phyloP scores from a whole-genome alignment of 2,797 vertebrate genomes.

The Acrossocheilus wenchowensis region DNA sequence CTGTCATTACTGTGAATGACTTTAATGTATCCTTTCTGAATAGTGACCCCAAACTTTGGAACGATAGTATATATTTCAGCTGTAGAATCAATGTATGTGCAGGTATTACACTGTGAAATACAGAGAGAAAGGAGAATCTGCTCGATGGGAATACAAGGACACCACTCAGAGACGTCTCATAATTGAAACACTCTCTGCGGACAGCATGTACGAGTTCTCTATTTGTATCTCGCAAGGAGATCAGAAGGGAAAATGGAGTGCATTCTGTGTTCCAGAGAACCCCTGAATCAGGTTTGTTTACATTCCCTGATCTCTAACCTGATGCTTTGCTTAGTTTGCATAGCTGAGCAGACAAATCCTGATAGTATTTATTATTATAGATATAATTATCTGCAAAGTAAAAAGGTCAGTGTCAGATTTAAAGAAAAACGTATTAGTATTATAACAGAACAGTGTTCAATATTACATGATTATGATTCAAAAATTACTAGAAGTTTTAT shows the following conservation, averaged over 20 bases:
- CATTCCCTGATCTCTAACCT: constrained; percentile 4
- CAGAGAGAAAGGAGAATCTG: constrained; percentile 95
- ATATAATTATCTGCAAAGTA: background rate
- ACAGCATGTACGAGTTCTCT: constrained; percentile 96
- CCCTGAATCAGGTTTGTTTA: constrained; percentile 89
- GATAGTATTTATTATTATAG: background rate
- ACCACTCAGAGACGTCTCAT: constrained; percentile 82
- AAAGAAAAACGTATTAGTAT: background rate
- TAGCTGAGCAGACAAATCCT: background rate
- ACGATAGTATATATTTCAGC: background rate
- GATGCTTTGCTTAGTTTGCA: constrained; percentile 29
- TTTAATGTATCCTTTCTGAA: background rate
- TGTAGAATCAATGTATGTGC: background rate
- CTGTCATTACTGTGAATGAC: background rate
- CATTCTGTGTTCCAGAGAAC: constrained; percentile 96
- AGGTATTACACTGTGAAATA: constrained; percentile 91
- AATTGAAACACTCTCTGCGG: constrained; percentile 87
- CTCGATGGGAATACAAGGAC: constrained; percentile 94
- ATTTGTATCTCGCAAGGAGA: constrained; percentile 88
- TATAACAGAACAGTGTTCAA: background rate
- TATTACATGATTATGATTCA: background rate
- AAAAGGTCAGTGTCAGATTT: background rate
- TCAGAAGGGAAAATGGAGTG: constrained; percentile 90
- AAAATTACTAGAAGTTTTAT: background rate
- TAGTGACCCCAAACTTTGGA: background rate